Conservation (phyloP, 2,888 invertebrate genomes). For the Agrochola lychnidis region DNA sequence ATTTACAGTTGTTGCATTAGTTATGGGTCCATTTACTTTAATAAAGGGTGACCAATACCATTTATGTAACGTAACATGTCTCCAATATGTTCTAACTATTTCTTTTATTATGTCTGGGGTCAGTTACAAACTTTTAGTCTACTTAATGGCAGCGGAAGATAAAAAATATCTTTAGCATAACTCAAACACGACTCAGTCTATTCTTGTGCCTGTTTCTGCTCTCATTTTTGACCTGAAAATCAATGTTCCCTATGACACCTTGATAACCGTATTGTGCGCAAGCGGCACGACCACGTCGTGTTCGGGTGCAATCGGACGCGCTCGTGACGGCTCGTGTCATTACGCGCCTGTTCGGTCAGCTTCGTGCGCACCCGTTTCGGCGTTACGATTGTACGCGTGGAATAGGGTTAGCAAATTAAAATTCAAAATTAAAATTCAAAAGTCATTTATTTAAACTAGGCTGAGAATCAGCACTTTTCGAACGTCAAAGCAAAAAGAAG, state of each 20-base stretch:
- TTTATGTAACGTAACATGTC: constrained; percentile 6
- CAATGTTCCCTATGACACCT: constrained; percentile 57
- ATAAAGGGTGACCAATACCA: background rate
- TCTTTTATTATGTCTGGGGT: background rate
- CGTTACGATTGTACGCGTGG: constrained; percentile 58
- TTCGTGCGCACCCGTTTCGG: constrained; percentile 70
- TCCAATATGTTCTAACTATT: background rate
- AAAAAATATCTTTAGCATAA: background rate
- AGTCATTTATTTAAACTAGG: no score
- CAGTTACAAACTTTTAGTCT: background rate
- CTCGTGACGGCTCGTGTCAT: constrained; percentile 73
- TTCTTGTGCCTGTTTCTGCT: constrained; percentile 6
- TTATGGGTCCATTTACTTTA: constrained; percentile 29
- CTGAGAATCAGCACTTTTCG: no score
- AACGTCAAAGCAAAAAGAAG: background rate
- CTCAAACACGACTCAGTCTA: constrained; percentile 4
- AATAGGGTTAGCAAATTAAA: constrained; percentile 34
- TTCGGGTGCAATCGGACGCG: constrained; percentile 66
- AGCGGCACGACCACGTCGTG: constrained; percentile 63
- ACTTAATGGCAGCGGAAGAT: background rate
- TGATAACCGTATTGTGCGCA: constrained; percentile 60
- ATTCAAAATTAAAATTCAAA: no score
- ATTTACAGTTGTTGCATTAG: constrained; percentile 17
- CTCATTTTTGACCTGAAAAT: constrained; percentile 44
- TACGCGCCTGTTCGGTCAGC: constrained; percentile 67